A percentile compares a stretch with the other conserved stretches of the same genome.
Evolutionary conservation across 2,888 invertebrate genomes (phyloP).

Genomic region (Aquatica leii): DNA sequence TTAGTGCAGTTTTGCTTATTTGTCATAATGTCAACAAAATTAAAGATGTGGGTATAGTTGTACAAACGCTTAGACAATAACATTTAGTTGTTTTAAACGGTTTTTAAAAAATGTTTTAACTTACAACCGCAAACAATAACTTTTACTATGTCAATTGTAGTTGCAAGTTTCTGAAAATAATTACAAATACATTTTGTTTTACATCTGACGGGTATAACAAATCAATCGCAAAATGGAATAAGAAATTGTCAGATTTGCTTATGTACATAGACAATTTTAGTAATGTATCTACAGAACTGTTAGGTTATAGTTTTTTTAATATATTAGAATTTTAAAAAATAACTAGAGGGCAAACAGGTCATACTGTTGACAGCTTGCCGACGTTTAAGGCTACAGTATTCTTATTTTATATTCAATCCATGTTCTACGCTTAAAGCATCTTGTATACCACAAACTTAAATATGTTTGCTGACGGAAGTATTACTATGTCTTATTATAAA

Average conservation of each 20-base stretch:
- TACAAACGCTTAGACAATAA: no score
- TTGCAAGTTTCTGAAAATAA: neutral
- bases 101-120: no score
- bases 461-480: conserved; percentile 52
- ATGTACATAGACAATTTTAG: neutral
- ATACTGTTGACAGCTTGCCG: conserved; percentile 58
- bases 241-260: conserved; percentile 1
- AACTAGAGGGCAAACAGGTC: conserved; percentile 49
- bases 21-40: conserved; percentile 21
- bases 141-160: no score
- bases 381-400: conserved; percentile 57
- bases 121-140: no score
- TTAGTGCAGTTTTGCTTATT: conserved; percentile 23
- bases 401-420: conserved; percentile 59
- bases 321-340: conserved; percentile 24
- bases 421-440: conserved; percentile 50
- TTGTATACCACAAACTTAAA: conserved; percentile 53
- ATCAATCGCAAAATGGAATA: conserved; percentile 9
- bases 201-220: conserved; percentile 5
- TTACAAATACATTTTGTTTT: conserved; percentile 7
- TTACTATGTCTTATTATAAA: conserved; percentile 46
- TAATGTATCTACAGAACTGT: no score
- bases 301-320: no score
- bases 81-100: no score
- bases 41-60: conserved; percentile 10